phyloP scores from a whole-genome alignment of 2,113 vertebrate genomes.

The Riparia riparia region DNA sequence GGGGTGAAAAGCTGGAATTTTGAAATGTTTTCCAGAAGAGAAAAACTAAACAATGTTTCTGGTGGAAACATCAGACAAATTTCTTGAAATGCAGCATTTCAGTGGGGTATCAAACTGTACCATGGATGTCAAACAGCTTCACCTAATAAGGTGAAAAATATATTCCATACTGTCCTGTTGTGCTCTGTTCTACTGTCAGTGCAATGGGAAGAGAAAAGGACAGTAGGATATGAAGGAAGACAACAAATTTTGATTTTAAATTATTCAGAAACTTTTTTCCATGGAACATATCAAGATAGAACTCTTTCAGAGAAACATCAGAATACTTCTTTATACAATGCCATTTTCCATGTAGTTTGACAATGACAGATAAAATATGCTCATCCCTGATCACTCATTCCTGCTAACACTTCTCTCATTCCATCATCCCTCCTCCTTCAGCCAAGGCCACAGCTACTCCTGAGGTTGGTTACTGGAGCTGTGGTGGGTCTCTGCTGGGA shows the following conservation, averaged over 20 bases:
- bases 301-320: background rate
- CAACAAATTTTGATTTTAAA: background rate
- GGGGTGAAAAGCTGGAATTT: background rate
- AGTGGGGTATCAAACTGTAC: background rate
- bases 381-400: fast-evolving
- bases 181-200: background rate
- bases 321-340: background rate
- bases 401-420: background rate
- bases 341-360: background rate
- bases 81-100: constrained; percentile 18
- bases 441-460: background rate
- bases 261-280: background rate
- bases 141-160: background rate
- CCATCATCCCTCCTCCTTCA: background rate
- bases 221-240: background rate
- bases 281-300: background rate
- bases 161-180: background rate
- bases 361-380: fast-evolving
- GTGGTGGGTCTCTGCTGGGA: background rate
- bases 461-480: fast-evolving
- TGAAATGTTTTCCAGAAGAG: background rate
- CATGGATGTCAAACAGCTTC: background rate
- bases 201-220: background rate
- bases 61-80: background rate
- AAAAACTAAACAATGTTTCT: constrained; percentile 15